Base-by-base conservation (phyloP, 2,888 invertebrate species). In the Panzeria rudis region DNA sequence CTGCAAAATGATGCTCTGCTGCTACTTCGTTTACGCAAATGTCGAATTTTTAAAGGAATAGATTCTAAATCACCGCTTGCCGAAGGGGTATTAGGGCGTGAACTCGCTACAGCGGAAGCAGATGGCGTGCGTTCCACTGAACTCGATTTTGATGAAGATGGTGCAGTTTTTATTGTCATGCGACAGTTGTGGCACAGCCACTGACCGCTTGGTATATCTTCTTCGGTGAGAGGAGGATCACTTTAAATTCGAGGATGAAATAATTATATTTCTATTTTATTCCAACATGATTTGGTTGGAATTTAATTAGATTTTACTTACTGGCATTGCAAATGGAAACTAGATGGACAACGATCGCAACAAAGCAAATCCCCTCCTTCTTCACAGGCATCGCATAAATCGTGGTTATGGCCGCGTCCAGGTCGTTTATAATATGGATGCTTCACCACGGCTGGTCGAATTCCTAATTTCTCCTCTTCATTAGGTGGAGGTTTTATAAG, bases 301-400 rank as follows among this genome's bases (percentile, higher is more conserved):
- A 56, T 20, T n/a, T 17, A 38, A 54, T 29, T 62, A 52, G 7
- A 35, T 25, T 44, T 59, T 84, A 85, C 95, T 95, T 93, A 98
- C 98, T 98, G 98, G 95, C 99, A 99, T 88, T 96, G 95, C 82
- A 98, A 94, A 93, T 99, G 99, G 93, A 99, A 99, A 86, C 98
- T 98, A 38, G 98, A 97, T 0, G 98, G 98, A 89, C 99, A 99
- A 86, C 96, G 96, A 92, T 99, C 98, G 92, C 99, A 99, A 92
- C 98, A 98, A 81, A 99, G 95, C 47, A 99, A 93, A 92, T 98
- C 98, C 3, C 99, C 98, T 41, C 98, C 98, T 93, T 98, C 98
- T 73, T 96, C 95, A 92, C 99, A 99, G 75, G 97, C 97, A 93
- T 98, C 98, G 91, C 99, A 99, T 87, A 95, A 96, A 91, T 98